phyloP scores from a whole-genome alignment of 2,888 invertebrate genomes.

The Lissocephala sabroskyi region DNA sequence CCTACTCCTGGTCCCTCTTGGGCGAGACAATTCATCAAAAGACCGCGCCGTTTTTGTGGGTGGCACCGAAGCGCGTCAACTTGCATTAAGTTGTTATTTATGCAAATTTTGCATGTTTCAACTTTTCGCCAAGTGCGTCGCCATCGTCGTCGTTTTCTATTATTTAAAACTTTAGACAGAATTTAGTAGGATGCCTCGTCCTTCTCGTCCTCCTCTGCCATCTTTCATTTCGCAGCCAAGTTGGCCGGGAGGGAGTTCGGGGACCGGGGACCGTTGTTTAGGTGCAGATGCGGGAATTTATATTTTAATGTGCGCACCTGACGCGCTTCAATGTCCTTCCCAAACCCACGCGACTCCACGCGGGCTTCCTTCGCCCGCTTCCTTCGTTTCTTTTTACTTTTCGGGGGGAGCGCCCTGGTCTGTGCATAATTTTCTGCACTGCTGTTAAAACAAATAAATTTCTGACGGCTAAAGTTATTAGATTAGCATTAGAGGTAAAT shows the following conservation, averaged over 20 bases:
- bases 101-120: slow-evolving; percentile 67
- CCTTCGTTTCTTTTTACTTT: background rate
- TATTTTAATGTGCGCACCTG: slow-evolving; percentile 64
- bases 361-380: background rate
- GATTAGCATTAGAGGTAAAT: slow-evolving; percentile 57
- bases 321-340: slow-evolving; percentile 53
- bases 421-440: slow-evolving; percentile 59
- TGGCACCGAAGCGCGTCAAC: slow-evolving; percentile 42
- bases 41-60: slow-evolving; percentile 53
- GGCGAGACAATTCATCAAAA: slow-evolving; percentile 41
- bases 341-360: slow-evolving; percentile 11
- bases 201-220: background rate
- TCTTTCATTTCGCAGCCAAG: background rate
- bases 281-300: slow-evolving; percentile 10
- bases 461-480: slow-evolving; percentile 60
- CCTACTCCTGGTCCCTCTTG: too few relatives aligned
- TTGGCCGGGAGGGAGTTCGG: too few relatives aligned
- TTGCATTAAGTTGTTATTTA: slow-evolving; percentile 68
- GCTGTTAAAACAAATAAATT: slow-evolving; percentile 62
- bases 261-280: slow-evolving; percentile 1
- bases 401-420: slow-evolving; percentile 8
- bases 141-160: slow-evolving; percentile 65
- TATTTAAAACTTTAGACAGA: slow-evolving; percentile 58
- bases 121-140: slow-evolving; percentile 60
- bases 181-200: slow-evolving; percentile 32